Base-by-base conservation (phyloP, 2,797 vertebrate species). In the Poliocrania exsul region DNA sequence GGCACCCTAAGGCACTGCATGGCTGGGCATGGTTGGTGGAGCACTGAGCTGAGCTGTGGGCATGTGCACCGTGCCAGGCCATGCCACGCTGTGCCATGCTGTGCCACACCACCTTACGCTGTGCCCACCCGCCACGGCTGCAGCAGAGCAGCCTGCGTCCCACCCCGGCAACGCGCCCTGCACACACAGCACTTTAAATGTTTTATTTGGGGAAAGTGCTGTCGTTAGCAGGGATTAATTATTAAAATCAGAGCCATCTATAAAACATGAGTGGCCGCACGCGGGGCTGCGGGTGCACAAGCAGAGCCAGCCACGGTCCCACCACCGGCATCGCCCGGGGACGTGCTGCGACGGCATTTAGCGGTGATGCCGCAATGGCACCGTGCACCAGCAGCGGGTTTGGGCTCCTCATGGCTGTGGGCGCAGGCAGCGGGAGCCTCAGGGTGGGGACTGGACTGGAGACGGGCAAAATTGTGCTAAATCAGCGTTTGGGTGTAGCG, bases 201-300 rank as follows among this genome's bases (percentile, higher is more conserved):
- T 94, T 97, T 96, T 95, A 97, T 96, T 95, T 92, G 94, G 79
- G 81, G 93, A 95, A 97, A 95, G 81, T 93, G 94, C 91, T 95
- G 91, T 87, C 79, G 92, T 95, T 95, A 96, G 93, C 95, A 92
- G 83, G 73, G 79, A 93, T 96, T 92, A 93, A 95, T 96, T 96
- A 97, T 97, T 96, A 92, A 96, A 92, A 93, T 67, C 61, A 4
- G 82, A 95, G 84, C 77, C 81, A 96, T 95, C 83, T 87, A 96
- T 94, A 96, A 97, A 91, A 90, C 74, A 79, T 95, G 92, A 95
- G 87, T 74, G 90, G 81, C 90, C 83, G 8, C 2, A 62, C 13
- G 3, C 8, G 7, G 81, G 82, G 84, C 85, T 85, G 88, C 24
- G 17, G 86, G 86, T 6, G 0, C 44, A 4, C 53, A 12, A 73